Base-by-base conservation (phyloP, 1,140 invertebrate genomes). In the Sarcophaga bullata region DNA sequence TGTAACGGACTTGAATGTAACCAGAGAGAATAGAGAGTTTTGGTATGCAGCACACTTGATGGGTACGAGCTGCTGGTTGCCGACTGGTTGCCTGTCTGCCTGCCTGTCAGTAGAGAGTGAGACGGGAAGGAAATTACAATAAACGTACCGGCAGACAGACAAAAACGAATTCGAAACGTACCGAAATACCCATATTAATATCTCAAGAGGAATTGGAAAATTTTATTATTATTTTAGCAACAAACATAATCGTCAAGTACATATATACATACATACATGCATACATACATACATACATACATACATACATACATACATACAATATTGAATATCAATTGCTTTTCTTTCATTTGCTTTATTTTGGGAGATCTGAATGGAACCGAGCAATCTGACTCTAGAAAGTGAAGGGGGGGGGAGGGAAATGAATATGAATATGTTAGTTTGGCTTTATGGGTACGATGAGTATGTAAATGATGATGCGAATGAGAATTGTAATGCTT, bases 171-270 rank as follows among this genome's bases (percentile, higher is more conserved):
- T 37, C 25, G 25, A 37, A 37, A 37, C 25, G 25, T 37, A 2
- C 4, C 25, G 25, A 37, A 37, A 68, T 19, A 68, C 46, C 46
- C 37, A 78, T 78, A 78, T 78, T 78, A 78, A 78, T 78, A 78
- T 78, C 75, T 78, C 75, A 78, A 78, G 75, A 78, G 75, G 75
- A 78, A 78, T 78, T 78, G 75, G 48, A 46, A 78, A 78, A 78
- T 78, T 78, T 78, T 78, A 78, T 78, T 78, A 78, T 78, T 78
- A 78, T 78, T 78, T 78, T 78, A 78, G 75, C 49, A 78, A 78
- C 75, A 78, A 78, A 78, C 75, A 78, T 78, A 78, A 78, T 78
- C 75, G 75, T 78, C 75, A 50, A 78, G 75, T 78, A 78, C 75
- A 78, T 78, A 1, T 4, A 37, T 37, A 2, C 25, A 37, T 37